Evolutionary conservation across 2,113 vertebrate genomes (phyloP).

Genomic region (Falco punctatus): DNA sequence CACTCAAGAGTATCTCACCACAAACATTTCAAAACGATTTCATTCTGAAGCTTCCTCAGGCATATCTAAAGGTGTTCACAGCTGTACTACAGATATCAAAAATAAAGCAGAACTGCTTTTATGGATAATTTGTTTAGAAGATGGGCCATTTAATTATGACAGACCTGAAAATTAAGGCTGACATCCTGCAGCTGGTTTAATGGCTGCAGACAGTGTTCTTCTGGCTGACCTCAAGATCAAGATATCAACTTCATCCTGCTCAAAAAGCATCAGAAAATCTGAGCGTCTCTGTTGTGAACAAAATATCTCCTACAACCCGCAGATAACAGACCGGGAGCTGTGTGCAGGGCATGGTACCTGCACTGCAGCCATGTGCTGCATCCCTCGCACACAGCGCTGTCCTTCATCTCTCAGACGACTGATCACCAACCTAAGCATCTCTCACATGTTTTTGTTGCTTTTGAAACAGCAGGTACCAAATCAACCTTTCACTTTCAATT

Average conservation of each 20-base stretch:
- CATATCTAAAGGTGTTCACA: background rate
- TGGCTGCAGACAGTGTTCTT: background rate
- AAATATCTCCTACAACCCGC: background rate
- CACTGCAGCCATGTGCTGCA: background rate
- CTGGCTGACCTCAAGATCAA: background rate
- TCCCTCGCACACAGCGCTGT: background rate
- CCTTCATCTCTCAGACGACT: background rate
- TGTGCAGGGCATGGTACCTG: background rate
- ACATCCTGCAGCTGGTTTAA: background rate
- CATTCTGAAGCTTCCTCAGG: background rate
- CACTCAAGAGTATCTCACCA: background rate
- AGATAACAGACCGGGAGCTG: background rate
- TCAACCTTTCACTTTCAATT: slow-evolving; percentile 1
- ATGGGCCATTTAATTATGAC: background rate
- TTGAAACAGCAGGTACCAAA: background rate
- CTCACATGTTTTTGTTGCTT: background rate
- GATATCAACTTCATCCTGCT: background rate
- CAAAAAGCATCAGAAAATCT: background rate
- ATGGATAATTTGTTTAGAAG: background rate
- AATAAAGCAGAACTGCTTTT: background rate
- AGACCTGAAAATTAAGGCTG: background rate
- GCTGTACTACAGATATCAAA: background rate
- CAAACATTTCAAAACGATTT: background rate
- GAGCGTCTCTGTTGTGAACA: background rate
- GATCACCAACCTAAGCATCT: background rate